Evolutionary conservation across 2,113 vertebrate species (phyloP).

Genomic region (Phalacrocorax carbo): DNA sequence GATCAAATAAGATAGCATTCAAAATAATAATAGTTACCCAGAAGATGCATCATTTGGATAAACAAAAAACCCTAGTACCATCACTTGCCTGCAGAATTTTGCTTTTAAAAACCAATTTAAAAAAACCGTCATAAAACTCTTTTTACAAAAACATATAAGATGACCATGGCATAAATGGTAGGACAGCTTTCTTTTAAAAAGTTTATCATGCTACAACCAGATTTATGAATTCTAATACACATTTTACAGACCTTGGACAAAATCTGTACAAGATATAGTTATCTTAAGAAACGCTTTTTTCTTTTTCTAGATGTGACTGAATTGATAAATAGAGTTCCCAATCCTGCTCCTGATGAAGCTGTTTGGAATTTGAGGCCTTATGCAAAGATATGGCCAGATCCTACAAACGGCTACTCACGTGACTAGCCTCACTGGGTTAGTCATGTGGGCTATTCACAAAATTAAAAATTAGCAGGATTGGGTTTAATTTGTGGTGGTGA

Average conservation of each 20-base stretch:
- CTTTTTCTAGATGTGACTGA: slow-evolving; percentile 59
- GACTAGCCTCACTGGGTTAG: background rate
- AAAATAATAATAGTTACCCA: slow-evolving; percentile 23
- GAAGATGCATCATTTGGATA: slow-evolving; percentile 50
- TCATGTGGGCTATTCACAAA: background rate
- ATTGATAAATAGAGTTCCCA: slow-evolving; percentile 45
- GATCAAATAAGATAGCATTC: slow-evolving; percentile 9
- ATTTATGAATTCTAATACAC: background rate
- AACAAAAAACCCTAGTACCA: slow-evolving; percentile 7
- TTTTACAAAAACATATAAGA: slow-evolving; percentile 15
- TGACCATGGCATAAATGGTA: slow-evolving; percentile 58
- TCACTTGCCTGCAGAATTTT: slow-evolving; percentile 21
- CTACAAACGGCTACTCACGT: background rate
- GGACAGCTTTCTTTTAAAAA: slow-evolving; percentile 28
- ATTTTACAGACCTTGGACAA: slow-evolving; percentile 19
- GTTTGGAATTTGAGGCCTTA: slow-evolving; percentile 29
- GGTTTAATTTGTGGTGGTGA: slow-evolving; percentile 33
- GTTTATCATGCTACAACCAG: slow-evolving; percentile 31
- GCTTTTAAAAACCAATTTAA: background rate
- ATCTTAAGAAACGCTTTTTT: background rate
- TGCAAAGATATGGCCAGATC: background rate
- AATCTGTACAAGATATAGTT: background rate
- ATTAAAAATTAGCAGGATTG: slow-evolving; percentile 31
- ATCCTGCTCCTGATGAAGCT: slow-evolving; percentile 27
- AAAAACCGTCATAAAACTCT: background rate